These are phyloP conservation scores for Erpobdella octoculata DNA, from an alignment of 2,888 invertebrate species.

Conservation along the genomic window DNA sequence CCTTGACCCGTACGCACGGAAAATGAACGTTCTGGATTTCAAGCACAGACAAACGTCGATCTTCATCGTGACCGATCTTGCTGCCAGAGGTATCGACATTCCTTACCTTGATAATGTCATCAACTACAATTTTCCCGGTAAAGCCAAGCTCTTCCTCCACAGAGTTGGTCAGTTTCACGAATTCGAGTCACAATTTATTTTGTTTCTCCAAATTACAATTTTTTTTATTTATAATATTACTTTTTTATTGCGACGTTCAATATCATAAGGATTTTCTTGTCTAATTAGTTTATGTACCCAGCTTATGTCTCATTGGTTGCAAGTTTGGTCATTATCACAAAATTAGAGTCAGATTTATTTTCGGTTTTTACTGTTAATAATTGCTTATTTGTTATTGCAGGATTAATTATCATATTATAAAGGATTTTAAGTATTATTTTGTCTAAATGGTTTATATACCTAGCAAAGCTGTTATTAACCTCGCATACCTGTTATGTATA, in stretches of 20 bases:
- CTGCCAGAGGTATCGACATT: conserved; percentile 93
- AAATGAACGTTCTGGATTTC: conserved; percentile 73
- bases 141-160: conserved; percentile 92
- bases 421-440: too few species aligned
- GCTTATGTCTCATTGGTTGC: too few species aligned
- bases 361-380: too few species aligned
- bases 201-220: neutral
- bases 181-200: too few species aligned
- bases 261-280: neutral
- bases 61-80: conserved; percentile 90
- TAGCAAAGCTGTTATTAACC: too few species aligned
- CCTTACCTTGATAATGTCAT: conserved; percentile 90
- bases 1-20: conserved; percentile 84
- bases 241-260: neutral
- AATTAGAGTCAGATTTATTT: too few species aligned
- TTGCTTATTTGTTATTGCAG: too few species aligned
- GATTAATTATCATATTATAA: too few species aligned
- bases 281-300: too few species aligned
- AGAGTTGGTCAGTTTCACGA: conserved; percentile 89
- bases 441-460: too few species aligned
- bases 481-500: too few species aligned
- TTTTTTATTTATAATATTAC: neutral
- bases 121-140: conserved; percentile 92
- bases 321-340: too few species aligned
- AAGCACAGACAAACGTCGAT: conserved; percentile 64